Evolutionary conservation across 2,888 invertebrate species (phyloP).

Genomic region (Belgica antarctica): DNA sequence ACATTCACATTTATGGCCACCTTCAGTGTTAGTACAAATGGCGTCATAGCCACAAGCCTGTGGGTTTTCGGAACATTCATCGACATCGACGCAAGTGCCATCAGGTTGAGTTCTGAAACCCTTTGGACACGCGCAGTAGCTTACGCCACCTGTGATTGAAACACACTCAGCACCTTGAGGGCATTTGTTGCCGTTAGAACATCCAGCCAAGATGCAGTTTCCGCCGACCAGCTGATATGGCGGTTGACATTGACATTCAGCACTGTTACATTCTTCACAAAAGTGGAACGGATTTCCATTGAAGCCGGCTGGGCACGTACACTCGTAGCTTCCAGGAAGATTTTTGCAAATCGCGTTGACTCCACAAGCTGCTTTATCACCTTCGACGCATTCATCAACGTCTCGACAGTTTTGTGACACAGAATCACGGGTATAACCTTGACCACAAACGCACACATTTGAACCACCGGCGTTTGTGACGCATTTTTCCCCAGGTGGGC

Average conservation of each 20-base stretch:
- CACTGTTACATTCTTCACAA: conserved; percentile 80
- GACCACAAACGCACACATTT: conserved; percentile 84
- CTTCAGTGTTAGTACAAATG: conserved; percentile 76
- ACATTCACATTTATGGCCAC: conserved; percentile 77
- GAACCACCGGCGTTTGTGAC: conserved; percentile 71
- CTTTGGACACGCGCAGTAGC: conserved; percentile 90
- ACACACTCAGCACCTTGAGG: conserved; percentile 87
- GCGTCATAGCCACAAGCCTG: conserved; percentile 83
- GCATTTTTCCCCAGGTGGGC: conserved; percentile 82
- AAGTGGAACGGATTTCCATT: conserved; percentile 86
- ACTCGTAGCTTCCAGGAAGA: conserved; percentile 89
- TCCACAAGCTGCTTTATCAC: conserved; percentile 79
- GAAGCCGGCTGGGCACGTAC: conserved; percentile 83
- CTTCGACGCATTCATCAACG: conserved; percentile 78
- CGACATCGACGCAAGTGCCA: conserved; percentile 80
- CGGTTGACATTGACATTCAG: conserved; percentile 82
- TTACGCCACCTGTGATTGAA: conserved; percentile 82
- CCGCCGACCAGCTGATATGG: conserved; percentile 82
- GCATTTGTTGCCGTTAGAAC: conserved; percentile 76
- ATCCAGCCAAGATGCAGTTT: conserved; percentile 81
- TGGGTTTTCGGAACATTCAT: conserved; percentile 76
- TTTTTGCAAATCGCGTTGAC: conserved; percentile 88
- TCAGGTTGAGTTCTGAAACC: conserved; percentile 75
- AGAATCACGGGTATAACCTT: conserved; percentile 77
- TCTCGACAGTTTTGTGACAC: conserved; percentile 77